A percentile compares a stretch with the other conserved stretches of the same genome.
phyloP scores from a whole-genome alignment of 2,888 invertebrate genomes.

The Agonum fuliginosum region DNA sequence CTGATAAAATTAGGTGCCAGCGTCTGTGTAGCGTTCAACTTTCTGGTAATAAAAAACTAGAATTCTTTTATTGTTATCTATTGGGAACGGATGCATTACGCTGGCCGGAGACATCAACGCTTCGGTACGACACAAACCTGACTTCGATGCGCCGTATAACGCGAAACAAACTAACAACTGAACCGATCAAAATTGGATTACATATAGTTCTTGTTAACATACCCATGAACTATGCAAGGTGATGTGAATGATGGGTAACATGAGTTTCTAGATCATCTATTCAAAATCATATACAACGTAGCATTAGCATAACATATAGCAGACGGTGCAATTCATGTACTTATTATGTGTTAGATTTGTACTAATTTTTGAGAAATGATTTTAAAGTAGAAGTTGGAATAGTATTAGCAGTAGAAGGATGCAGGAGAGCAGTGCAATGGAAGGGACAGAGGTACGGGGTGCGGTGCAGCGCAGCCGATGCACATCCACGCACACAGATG shows the following conservation, averaged over 20 bases:
- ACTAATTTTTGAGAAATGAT: slow-evolving; percentile 8
- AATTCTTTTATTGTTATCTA: slow-evolving; percentile 57
- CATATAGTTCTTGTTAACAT: slow-evolving; percentile 11
- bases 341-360: slow-evolving; percentile 1
- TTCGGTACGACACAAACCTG: slow-evolving; percentile 41
- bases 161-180: background rate
- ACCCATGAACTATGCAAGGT: background rate
- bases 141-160: background rate
- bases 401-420: too few species aligned
- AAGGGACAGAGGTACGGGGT: background rate
- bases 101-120: slow-evolving; percentile 40
- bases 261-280: slow-evolving; percentile 41
- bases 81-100: slow-evolving; percentile 56
- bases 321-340: too few species aligned
- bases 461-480: slow-evolving; percentile 8
- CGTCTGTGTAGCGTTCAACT: slow-evolving; percentile 36
- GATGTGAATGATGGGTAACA: background rate
- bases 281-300: background rate
- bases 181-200: slow-evolving; percentile 9
- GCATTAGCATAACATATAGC: too few species aligned
- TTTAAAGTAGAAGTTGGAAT: too few species aligned
- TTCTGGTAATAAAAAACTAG: slow-evolving; percentile 47
- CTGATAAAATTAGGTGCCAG: slow-evolving; percentile 25
- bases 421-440: background rate
- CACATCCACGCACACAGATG: slow-evolving; percentile 2